Conservation (phyloP, 2,113 vertebrate species). For the Mastomys coucha region DNA sequence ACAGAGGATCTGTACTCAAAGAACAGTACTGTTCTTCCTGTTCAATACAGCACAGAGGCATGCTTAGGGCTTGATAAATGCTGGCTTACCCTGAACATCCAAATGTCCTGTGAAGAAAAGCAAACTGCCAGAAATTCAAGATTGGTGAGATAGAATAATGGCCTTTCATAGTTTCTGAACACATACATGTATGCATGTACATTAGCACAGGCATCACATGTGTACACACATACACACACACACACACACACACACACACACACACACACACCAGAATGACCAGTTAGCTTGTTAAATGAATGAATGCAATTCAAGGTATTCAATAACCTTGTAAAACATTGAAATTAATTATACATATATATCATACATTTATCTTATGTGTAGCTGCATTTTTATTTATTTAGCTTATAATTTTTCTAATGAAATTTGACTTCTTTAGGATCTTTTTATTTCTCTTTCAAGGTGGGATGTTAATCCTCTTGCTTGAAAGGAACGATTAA, state of each 20-base stretch:
- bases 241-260: neutral
- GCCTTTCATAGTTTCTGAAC: neutral
- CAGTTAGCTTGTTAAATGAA: neutral
- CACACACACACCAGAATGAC: neutral
- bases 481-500: neutral
- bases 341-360: neutral
- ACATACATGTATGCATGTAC: neutral
- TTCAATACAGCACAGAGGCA: neutral
- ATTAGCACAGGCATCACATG: too few relatives aligned
- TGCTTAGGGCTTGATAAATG: neutral
- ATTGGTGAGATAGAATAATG: neutral
- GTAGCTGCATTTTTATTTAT: neutral
- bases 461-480: neutral
- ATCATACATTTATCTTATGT: neutral
- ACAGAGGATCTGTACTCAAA: neutral
- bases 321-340: neutral
- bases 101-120: neutral
- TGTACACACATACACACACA: neutral
- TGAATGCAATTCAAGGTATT: neutral
- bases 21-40: neutral
- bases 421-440: neutral
- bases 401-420: constrained; percentile 8
- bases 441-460: constrained; percentile 23
- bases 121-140: neutral
- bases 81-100: neutral